Evolutionary conservation across 2,888 invertebrate genomes (phyloP).

Genomic region (Xestoiulus laeticollis): DNA sequence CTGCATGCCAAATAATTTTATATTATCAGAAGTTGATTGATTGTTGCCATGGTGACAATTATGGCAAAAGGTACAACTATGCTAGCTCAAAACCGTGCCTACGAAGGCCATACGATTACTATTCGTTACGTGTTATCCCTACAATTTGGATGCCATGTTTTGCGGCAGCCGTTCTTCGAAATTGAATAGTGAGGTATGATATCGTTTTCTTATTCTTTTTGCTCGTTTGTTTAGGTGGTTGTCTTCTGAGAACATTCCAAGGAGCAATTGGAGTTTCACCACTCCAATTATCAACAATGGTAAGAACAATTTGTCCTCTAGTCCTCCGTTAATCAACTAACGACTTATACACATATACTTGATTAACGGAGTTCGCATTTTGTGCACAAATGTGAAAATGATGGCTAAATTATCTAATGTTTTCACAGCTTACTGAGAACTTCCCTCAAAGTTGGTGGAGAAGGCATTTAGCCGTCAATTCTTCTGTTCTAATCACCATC

Average conservation of each 20-base stretch:
- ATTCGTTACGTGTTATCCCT: not conserved
- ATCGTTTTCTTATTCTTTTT: not conserved
- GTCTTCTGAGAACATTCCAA: constrained; percentile 24
- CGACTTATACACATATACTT: too few species aligned
- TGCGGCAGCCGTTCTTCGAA: not conserved
- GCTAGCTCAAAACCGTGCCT: not conserved
- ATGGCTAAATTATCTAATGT: not conserved
- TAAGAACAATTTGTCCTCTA: not conserved
- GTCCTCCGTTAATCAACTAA: too few species aligned
- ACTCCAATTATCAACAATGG: constrained; percentile 19
- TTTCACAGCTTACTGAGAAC: not conserved
- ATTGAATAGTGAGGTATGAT: not conserved
- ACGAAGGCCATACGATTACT: not conserved
- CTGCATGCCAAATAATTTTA: not conserved
- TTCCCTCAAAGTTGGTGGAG: constrained; percentile 39
- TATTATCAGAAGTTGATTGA: not conserved
- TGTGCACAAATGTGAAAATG: not conserved
- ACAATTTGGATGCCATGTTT: not conserved
- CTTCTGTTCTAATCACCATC: not conserved
- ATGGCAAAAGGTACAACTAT: not conserved
- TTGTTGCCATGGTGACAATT: not conserved
- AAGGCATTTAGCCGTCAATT: constrained; percentile 16
- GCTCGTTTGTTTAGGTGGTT: not conserved
- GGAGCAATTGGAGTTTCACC: not conserved
- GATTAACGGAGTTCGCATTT: too few species aligned